Evolutionary conservation across 2,113 vertebrate genomes (phyloP).

Genomic region (Passerina amoena): DNA sequence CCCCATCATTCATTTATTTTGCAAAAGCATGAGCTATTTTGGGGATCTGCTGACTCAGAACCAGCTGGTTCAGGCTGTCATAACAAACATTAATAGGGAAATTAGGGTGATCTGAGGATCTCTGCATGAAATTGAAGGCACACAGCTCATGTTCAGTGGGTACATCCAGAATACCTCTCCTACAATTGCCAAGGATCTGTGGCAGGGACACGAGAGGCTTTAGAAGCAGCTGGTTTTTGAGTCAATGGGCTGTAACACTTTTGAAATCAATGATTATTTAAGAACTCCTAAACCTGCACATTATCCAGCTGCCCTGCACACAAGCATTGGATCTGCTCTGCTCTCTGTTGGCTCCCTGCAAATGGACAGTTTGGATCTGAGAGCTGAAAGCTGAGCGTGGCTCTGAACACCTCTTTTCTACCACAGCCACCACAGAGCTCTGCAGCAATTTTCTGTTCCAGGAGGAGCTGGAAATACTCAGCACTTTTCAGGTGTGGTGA

Average conservation of each 20-base stretch:
- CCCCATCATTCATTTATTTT: background rate
- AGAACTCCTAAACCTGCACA: conserved; percentile 58
- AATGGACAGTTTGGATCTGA: background rate
- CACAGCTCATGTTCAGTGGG: background rate
- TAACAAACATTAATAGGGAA: background rate
- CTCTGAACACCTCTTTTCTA: background rate
- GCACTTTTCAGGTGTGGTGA: background rate
- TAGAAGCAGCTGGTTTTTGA: conserved; percentile 61
- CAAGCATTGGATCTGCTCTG: background rate
- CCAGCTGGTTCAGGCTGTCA: background rate
- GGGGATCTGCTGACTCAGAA: background rate
- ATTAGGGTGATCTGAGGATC: background rate
- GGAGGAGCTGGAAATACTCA: background rate
- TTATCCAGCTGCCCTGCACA: background rate
- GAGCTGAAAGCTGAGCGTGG: background rate
- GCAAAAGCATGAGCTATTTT: background rate
- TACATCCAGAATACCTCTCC: background rate
- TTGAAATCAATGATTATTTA: conserved; percentile 71
- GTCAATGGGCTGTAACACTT: conserved; percentile 67
- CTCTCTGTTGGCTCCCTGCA: conserved; percentile 5
- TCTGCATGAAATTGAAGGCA: background rate
- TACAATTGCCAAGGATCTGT: background rate
- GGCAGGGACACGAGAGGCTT: background rate
- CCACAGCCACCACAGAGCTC: background rate
- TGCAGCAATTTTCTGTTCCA: background rate